Evolutionary conservation across 2,888 invertebrate species (phyloP), one percentile per base, ranked within the genome.

Genomic region (Spisula subtruncata): DNA sequence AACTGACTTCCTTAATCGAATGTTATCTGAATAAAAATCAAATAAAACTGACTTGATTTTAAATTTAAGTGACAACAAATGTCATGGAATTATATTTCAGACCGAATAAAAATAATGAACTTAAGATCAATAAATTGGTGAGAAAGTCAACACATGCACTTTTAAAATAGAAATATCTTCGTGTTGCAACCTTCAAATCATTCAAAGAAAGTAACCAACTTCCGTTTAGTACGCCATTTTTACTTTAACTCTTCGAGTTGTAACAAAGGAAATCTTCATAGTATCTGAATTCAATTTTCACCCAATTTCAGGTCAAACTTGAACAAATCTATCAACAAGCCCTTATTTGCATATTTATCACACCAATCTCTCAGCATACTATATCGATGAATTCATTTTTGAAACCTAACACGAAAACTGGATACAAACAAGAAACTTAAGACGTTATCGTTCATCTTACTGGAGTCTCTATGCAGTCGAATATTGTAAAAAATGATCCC

Each of bases 321-420:
- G 80, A 85, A 80, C 79, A 85, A 80, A 85, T 85, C 48, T 85
- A 51, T 85, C 85, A 56, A 83, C 60, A 60, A 79, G 25, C 20
- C 35, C 82, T 25, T 35, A 88, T 88, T 88, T 88, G 75, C 80
- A 89, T 82, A 66, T 41, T 60, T 89, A 89, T 89, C 88, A 35
- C 41, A n/a, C 32, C 35, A 46, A 89, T 89, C 88, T 85, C 51
- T 71, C 81, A 75, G 32, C 81, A 60, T 81, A 51, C 35, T 71
- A 71, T 81, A 82, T 89, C 82, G 81, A 89, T 85, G 85, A 85
- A 85, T 89, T 89, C 32, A 60, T 48, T 81, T 82, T 25, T 71
- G 88, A 82, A 89, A 89, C 81, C 46, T 82, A 89, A 81, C 82
- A 54, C 54, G 32, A 51, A 82, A 82, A 29, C 20, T 32, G 85